Evolutionary conservation across 2,888 invertebrate species (phyloP), one percentile per base, ranked within the genome.

Genomic region (Argyra leucocephala): DNA sequence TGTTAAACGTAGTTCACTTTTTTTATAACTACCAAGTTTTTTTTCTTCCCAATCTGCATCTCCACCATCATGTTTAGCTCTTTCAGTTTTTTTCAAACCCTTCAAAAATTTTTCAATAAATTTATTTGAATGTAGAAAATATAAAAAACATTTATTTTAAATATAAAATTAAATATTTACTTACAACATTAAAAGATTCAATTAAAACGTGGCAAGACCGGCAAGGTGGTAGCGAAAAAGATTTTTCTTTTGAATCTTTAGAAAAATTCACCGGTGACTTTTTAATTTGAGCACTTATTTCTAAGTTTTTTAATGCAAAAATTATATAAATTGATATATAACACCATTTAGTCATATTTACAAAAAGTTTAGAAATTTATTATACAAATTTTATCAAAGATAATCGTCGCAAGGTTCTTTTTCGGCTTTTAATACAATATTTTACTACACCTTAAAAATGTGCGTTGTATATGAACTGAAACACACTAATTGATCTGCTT

Each of bases 41-140:
- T 92, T 88, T 76, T 93, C 92, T 76, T 96, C 96, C 93, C 95
- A 96, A 6, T 91, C 93, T 0, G 93, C 86, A 76, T 96, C 95
- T 1, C 96, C 96, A 4, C 96, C 96, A 72, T 92, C 95, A 79
- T 90, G 94, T 77, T 93, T 93, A 15, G 90, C 91, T 71, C 91
- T 85, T n/a, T 88, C 82, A 0, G 95, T 96, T 70, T 84, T 84
- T 68, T 89, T 88, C 69, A 96, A 81, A 2, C 93, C 94, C 86
- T 74, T 31, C 21, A 67, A 64, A 21, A 65, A 22, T n/a, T n/a
- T n/a, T n/a, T n/a, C n/a, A n/a, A n/a, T n/a, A 58, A 57, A 64
- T 7, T 61, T 22, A 22, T 23, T 22, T 63, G 10, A 63, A 22
- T 31, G n/a, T n/a, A n/a, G 64, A 62, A 63, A 48, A 57, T 64